Evolutionary conservation across 2,113 vertebrate species (phyloP), one percentile per base, ranked within the genome.

Genomic region (Colistium nudipinnis): DNA sequence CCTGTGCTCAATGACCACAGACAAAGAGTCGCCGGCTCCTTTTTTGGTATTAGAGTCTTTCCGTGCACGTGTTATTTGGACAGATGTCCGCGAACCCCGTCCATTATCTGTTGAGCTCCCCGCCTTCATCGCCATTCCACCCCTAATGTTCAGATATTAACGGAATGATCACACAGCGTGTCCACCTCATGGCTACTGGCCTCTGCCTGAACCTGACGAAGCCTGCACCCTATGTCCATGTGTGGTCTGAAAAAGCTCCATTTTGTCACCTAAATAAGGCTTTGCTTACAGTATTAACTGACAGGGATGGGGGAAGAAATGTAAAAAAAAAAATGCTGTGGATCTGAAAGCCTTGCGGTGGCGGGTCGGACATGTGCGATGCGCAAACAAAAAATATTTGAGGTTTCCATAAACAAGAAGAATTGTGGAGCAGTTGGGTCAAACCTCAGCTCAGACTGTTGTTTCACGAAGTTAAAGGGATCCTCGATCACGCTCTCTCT

Each of bases 221-320:
- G 12, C 19, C 66, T 62, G 64, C 27, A 20, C 8, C n/a, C n/a
- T n/a, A n/a, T n/a, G n/a, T n/a, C n/a, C 43, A 39, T 36, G 60
- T 38, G 49, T 60, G 51, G 51, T 35, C 53, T 24, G 14, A 62
- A 30, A 62, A 30, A 44, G 62, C 16, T 9, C 39, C 11, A 43
- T 60, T 39, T 45, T 3, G 43, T 22, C 19, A 38, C 68, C 80
- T 81, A 60, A 72, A 77, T 76, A 68, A 41, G 71, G 68, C 16
- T 71, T 67, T 80, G 68, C 68, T 71, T 71, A 35, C 20, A 63
- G 44, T 25, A 45, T 33, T 48, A 74, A 70, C 22, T 41, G 13
- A 1, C 47, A 17, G 27, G 19, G 77, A 57, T 57, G 28, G 49
- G 51, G 41, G 57, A 31, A 22, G 33, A 55, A 51, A 33, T 33